Evolutionary conservation across 2,888 invertebrate species (phyloP).

Genomic region (Siphlonurus alternatus): DNA sequence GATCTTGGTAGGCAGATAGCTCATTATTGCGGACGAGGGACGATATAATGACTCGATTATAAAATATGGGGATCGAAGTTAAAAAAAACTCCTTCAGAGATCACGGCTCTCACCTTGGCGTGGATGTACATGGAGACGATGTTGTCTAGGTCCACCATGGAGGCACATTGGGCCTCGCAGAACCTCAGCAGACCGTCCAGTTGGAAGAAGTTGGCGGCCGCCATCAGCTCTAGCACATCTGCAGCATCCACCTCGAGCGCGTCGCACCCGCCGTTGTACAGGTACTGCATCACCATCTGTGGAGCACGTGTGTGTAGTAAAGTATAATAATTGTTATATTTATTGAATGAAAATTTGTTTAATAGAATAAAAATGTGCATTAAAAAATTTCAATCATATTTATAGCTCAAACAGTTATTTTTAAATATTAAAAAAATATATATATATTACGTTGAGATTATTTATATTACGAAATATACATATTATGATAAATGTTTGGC

Average conservation of each 20-base stretch:
- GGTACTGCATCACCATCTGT: conserved; percentile 81
- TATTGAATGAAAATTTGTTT: not conserved
- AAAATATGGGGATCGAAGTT: too few species aligned
- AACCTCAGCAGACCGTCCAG: conserved; percentile 67
- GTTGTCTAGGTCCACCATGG: conserved; percentile 70
- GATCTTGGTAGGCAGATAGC: too few species aligned
- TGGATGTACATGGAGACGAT: conserved; percentile 86
- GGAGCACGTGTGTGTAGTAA: too few species aligned
- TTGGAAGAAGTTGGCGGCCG: conserved; percentile 84
- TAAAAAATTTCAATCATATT: too few species aligned
- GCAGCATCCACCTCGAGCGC: conserved; percentile 57
- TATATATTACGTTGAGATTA: too few species aligned
- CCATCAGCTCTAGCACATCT: conserved; percentile 75
- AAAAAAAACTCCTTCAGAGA: too few species aligned
- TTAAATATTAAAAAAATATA: too few species aligned
- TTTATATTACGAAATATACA: too few species aligned
- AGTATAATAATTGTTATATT: conserved; percentile 5
- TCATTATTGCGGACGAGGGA: too few species aligned
- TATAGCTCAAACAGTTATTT: too few species aligned
- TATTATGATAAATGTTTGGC: too few species aligned
- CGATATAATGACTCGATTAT: too few species aligned
- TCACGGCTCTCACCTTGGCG: conserved; percentile 58
- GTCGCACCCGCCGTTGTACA: conserved; percentile 77
- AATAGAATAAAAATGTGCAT: not conserved
- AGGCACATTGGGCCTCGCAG: conserved; percentile 72